Evolutionary conservation across 2,888 invertebrate genomes (phyloP), one percentile per base, ranked within the genome.

Genomic region (Pycnomerus fuliginosus): DNA sequence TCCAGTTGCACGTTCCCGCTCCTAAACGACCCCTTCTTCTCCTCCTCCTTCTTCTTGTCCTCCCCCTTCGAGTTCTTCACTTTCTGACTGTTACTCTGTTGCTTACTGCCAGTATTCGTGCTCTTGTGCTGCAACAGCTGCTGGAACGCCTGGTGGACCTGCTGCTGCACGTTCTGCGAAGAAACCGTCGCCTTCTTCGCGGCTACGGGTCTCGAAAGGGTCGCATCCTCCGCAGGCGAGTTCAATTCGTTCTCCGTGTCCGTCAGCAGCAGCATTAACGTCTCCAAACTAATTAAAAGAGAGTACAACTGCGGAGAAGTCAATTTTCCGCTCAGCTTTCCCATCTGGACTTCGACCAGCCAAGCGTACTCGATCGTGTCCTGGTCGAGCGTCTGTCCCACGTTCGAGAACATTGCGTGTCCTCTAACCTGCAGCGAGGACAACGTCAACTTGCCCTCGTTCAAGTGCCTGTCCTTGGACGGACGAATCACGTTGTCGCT

Each of bases 351-450:
- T 71, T 99, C 98, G 60, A 98, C 83, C 59, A 97, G 77, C 99
- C 99, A 99, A 0, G 90, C 93, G 69, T 99, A 99, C 69, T 99
- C 99, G 11, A 98, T 73, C 0, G 97, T 96, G 61, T 97, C 97
- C 69, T 94, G 88, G 61, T 95, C 93, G 12, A 96, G 76, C 4
- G 85, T 83, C 49, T 94, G 80, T 38, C 92, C 94, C 40, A 90
- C 84, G 63, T 91, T 91, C 56, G 97, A 97, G 67, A 98, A 99
- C 85, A 95, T 90, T 0, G 94, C 95, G 69, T 96, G 94, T 0
- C 97, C 98, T 56, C 98, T 81, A 44, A 90, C 80, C 70, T 92
- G 90, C 30, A 91, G 77, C 0, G 90, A 90, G 1, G 91, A 90
- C 2, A 93, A 74, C 76, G 91, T 83, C 42, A 93, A 70, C 67